Conservation (phyloP, 2,888 invertebrate species). For the Drosophila pseudotakahashii region DNA sequence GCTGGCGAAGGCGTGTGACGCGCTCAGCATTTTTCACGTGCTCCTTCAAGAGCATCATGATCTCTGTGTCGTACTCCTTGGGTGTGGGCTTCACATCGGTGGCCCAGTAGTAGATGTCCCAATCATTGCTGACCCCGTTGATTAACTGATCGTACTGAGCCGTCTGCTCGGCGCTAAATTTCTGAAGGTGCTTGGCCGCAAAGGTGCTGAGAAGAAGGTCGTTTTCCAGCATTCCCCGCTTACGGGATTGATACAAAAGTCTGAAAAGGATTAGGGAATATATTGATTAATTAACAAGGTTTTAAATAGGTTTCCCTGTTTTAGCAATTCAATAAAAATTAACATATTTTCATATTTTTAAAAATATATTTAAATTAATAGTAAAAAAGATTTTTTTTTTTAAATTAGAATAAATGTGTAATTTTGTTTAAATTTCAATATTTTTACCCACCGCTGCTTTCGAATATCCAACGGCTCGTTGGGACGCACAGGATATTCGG, state of each 20-base stretch:
- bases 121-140: slow-evolving; percentile 96
- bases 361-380: too few relatives aligned
- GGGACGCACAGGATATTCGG: slow-evolving; percentile 86
- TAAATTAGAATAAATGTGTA: too few relatives aligned
- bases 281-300: too few relatives aligned
- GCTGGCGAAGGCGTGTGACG: slow-evolving; percentile 88
- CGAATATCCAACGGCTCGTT: slow-evolving; percentile 87
- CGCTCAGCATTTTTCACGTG: slow-evolving; percentile 92
- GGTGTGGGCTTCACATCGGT: slow-evolving; percentile 92
- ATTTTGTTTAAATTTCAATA: too few relatives aligned
- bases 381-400: too few relatives aligned
- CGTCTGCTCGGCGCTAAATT: slow-evolving; percentile 89
- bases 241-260: slow-evolving; percentile 96
- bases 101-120: slow-evolving; percentile 99
- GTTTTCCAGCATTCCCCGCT: slow-evolving; percentile 98
- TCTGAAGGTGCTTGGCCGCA: slow-evolving; percentile 91
- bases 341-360: too few relatives aligned
- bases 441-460: slow-evolving; percentile 86
- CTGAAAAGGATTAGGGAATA: slow-evolving; percentile 83
- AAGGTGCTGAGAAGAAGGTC: slow-evolving; percentile 96
- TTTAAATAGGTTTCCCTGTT: too few relatives aligned
- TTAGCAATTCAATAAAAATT: too few relatives aligned
- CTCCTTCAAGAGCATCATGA: slow-evolving; percentile 93
- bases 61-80: slow-evolving; percentile 92
- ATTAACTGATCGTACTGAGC: slow-evolving; percentile 94